Base-by-base conservation (phyloP, 2,797 vertebrate genomes). In the Merluccius polli region DNA sequence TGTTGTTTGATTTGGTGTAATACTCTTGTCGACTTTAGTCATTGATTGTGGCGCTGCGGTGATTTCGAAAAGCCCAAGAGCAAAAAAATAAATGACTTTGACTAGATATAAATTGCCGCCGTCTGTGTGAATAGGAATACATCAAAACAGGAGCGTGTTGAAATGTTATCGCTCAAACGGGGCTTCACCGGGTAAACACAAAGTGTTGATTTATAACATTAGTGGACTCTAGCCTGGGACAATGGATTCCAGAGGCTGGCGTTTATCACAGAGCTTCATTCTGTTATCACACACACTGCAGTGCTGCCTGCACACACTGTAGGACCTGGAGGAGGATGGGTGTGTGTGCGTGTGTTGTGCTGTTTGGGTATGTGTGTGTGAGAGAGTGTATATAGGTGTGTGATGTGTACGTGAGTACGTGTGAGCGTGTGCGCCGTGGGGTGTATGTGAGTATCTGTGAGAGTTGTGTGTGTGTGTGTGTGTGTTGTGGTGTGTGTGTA, bases 141-240 rank as follows among this genome's bases (percentile, higher is more conserved):
- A 78, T n/a, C 72, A 67, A 74, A 75, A 77, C 75, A 10, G 72
- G 72, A 81, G 80, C 75, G 68, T 72, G 85, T 73, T 75, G 78
- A 76, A 78, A 79, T 77, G 74, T 85, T 84, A 85, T 88, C 82
- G 79, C 80, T 81, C 79, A 75, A 75, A 82, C 73, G 33, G 74
- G 10, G 75, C 70, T 65, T 73, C 68, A 72, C 65, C 21, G 65
- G 75, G 78, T 81, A 83, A 88, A 85, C 78, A 79, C 48, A 33
- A n/a, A 0, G 36, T 74, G 83, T 80, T 84, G 84, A 89, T 87
- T 87, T 77, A 86, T 80, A 78, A 83, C 78, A 79, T 7, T 32
- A 35, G 67, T 24, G 67, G 52, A 70, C 69, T n/a, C 78, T 24
- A 8, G 71, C 73, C 65, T 41, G 63, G 79, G 72, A 74, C 80